Conservation (phyloP, 2,113 vertebrate genomes). For the Chiloscyllium plagiosum region DNA sequence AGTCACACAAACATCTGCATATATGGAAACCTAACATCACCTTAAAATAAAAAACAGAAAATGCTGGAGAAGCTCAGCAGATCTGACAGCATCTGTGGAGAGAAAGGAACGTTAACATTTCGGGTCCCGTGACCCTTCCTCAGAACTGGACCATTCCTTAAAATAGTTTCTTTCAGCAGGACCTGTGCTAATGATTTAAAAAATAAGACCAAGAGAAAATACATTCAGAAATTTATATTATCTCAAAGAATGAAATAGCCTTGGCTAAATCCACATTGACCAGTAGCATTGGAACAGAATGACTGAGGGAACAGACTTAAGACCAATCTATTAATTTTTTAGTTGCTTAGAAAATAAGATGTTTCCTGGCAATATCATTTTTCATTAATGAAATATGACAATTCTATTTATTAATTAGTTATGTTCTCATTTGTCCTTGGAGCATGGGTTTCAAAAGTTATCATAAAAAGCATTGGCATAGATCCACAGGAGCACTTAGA, state of each 20-base stretch:
- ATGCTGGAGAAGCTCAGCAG: too few species aligned
- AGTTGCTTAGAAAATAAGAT: constrained; percentile 6
- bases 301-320: background rate
- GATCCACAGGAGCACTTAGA: constrained; percentile 13
- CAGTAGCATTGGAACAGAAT: background rate
- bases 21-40: background rate
- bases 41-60: too few species aligned
- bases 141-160: background rate
- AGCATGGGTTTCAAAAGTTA: constrained; percentile 2
- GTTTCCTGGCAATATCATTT: background rate
- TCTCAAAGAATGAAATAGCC: background rate
- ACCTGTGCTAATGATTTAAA: background rate
- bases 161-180: background rate
- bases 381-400: background rate
- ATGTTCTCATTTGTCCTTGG: constrained; percentile 3
- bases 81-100: too few species aligned
- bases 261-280: background rate
- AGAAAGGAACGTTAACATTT: too few species aligned
- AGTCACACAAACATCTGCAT: background rate
- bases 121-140: too few species aligned
- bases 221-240: background rate
- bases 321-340: background rate
- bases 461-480: background rate
- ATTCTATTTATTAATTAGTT: constrained; percentile 3
- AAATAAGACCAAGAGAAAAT: background rate